Base-by-base conservation (phyloP, 2,888 invertebrate genomes). In the Tetropium fuscum region DNA sequence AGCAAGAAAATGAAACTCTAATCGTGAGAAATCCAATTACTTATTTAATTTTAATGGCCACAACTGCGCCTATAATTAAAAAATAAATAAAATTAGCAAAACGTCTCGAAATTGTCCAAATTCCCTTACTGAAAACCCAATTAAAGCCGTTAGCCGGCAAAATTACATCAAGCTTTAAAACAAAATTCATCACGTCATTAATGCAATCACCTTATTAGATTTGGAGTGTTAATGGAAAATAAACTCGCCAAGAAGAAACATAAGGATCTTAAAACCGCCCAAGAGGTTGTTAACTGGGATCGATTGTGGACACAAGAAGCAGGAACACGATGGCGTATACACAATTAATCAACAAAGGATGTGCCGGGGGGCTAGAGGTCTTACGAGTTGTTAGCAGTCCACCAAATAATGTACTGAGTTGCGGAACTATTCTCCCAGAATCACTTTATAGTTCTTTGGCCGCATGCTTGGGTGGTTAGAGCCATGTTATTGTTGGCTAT, bases 361-460 rank as follows among this genome's bases (percentile, higher is more conserved):
- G 70, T 63, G 63, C 65, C 58, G 58, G 60, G 63, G 58, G 63
- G 30, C 15, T 22, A 8, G 19, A 58, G 44, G 57, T 63, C 67
- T 64, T 58, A 54, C 54, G 66, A 70, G 70, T 73, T 71, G 64
- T 69, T 64, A 66, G 60, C 65, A 64, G 64, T 66, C 70, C 74
- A 64, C 73, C 70, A 69, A 74, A 74, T 74, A 75, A 75, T 74
- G 72, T 72, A 74, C 70, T 66, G 68, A 69, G 73, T 75, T 74
- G 63, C 63, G 63, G 60, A 75, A 74, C 75, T 75, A 75, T 75
- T 74, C 69, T 68, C 71, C 66, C 70, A 66, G 72, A 73, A 73
- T 73, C 74, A 71, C 75, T 74, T 74, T 72, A 74, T 71, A 73
- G 73, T 74, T 74, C 74, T 73, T 74, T 70, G 60, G 68, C 69